A percentile compares a stretch with the other conserved stretches of the same genome.
These are phyloP conservation scores for Cyprinodon tularosa DNA, from an alignment of 2,113 vertebrate species.

Conservation along the genomic window DNA sequence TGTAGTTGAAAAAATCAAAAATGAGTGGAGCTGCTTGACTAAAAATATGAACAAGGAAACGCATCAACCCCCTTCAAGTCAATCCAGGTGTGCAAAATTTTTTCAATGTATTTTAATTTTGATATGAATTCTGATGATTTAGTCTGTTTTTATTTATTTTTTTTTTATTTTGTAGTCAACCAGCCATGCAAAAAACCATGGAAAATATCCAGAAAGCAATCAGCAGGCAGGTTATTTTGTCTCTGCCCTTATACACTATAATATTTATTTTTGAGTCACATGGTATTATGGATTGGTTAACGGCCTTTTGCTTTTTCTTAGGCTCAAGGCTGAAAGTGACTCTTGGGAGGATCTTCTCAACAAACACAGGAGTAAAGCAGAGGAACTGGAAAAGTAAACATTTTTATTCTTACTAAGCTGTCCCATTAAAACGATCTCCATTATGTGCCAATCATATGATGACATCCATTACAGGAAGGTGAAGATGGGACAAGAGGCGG, in stretches of 20 bases:
- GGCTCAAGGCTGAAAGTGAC: slow-evolving; percentile 75
- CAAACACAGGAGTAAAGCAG: slow-evolving; percentile 74
- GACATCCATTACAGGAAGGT: slow-evolving; percentile 66
- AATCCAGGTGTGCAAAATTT: slow-evolving; percentile 58
- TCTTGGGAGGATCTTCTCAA: slow-evolving; percentile 78
- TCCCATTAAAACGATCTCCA: neutral
- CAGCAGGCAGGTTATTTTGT: slow-evolving; percentile 60
- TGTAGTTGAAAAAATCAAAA: slow-evolving; percentile 70
- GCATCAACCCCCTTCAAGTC: slow-evolving; percentile 11
- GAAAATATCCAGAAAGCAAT: slow-evolving; percentile 64
- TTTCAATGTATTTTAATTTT: neutral
- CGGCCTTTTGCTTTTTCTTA: slow-evolving; percentile 34
- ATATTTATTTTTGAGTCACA: neutral
- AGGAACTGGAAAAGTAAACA: slow-evolving; percentile 74
- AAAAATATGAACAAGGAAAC: slow-evolving; percentile 50
- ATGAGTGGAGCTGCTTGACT: slow-evolving; percentile 60
- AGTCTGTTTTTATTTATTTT: neutral
- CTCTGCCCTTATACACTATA: neutral
- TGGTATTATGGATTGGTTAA: neutral
- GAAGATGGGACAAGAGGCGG: slow-evolving; percentile 60
- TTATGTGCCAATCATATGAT: slow-evolving; percentile 8
- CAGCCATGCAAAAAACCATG: slow-evolving; percentile 55
- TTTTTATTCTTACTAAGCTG: neutral
- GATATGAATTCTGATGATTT: neutral
- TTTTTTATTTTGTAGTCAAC: slow-evolving; percentile 48